Evolutionary conservation across 2,888 invertebrate species (phyloP), one percentile per base, ranked within the genome.

Genomic region (Metalampra italica): DNA sequence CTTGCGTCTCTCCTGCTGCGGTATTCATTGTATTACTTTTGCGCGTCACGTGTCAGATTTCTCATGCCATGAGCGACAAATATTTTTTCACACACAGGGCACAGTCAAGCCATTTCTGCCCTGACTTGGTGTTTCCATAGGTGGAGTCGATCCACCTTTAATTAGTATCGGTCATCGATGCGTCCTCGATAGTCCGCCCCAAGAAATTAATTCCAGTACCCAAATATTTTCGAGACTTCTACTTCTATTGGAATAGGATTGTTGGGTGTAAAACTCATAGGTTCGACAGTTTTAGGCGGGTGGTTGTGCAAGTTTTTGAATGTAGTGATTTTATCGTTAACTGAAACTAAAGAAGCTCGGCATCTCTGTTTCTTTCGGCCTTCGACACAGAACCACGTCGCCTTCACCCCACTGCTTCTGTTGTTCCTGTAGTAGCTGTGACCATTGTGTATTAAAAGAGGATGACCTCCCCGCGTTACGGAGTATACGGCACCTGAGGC

Each of bases 361-460:
- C 43, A 44, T 14, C 7, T 14, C 2, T 12, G 9, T 5, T 15
- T 44, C 29, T 30, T 29, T 3, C 22, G 11, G 43, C 34, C 29
- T 4, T 44, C 9, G 13, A n/a, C 14, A 45, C 65, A 64, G 22
- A 52, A 58, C 65, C 65, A 65, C 0, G 54, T 52, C 1, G 55
- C 53, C 38, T 55, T 59, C 0, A 39, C 36, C 2, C 60, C 59
- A 8, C 39, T 49, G n/a, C 55, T 57, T 0, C 58, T 50, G 38
- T 56, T 63, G 39, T 61, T 58, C 9, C 43, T 55, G 42, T 61
- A 59, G 48, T 64, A 67, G 14, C 66, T 52, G 43, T 61, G 60
- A 9, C 52, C 49, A 7, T 57, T 62, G 36, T 60, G 37, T 34
- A 46, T 45, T 13, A 60, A 45, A 5, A 52, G 51, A 3, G 43